phyloP scores from a whole-genome alignment of 1,140 invertebrate genomes.

The Chymomyza costata region DNA sequence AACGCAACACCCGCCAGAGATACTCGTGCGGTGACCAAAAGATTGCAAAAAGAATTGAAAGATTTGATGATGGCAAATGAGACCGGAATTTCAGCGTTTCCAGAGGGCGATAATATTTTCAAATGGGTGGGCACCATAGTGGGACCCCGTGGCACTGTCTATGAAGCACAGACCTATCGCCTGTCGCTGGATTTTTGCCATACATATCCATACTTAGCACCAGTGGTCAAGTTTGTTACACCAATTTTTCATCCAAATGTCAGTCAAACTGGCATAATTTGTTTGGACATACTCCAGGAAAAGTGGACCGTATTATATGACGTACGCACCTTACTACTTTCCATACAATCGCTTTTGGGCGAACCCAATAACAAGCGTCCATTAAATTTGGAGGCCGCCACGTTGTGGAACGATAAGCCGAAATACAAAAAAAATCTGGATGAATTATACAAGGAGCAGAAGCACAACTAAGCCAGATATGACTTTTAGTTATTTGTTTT shows the following conservation, averaged over 20 bases:
- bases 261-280: conserved; percentile 90
- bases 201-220: conserved; percentile 93
- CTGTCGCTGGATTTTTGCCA: conserved; percentile 94
- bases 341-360: conserved; percentile 92
- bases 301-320: conserved; percentile 97
- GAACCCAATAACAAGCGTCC: conserved; percentile 97
- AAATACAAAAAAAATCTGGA: conserved; percentile 86
- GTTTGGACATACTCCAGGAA: conserved; percentile 96
- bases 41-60: conserved; percentile 87
- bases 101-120: conserved; percentile 95
- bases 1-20: conserved; percentile 80
- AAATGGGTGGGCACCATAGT: conserved; percentile 95
- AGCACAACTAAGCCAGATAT: conserved; percentile 72
- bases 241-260: conserved; percentile 97
- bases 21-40: conserved; percentile 89
- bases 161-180: conserved; percentile 90
- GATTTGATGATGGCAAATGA: conserved; percentile 88
- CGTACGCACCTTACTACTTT: conserved; percentile 92
- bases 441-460: conserved; percentile 78
- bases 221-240: conserved; percentile 90
- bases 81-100: conserved; percentile 96
- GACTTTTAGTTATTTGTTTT: conserved; percentile 72
- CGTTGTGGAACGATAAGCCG: conserved; percentile 89
- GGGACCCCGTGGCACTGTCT: conserved; percentile 91
- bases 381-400: conserved; percentile 90